A percentile compares a stretch with the other conserved stretches of the same genome.
Evolutionary conservation across 1,140 invertebrate species (phyloP).

Genomic region (Euwallacea similis): DNA sequence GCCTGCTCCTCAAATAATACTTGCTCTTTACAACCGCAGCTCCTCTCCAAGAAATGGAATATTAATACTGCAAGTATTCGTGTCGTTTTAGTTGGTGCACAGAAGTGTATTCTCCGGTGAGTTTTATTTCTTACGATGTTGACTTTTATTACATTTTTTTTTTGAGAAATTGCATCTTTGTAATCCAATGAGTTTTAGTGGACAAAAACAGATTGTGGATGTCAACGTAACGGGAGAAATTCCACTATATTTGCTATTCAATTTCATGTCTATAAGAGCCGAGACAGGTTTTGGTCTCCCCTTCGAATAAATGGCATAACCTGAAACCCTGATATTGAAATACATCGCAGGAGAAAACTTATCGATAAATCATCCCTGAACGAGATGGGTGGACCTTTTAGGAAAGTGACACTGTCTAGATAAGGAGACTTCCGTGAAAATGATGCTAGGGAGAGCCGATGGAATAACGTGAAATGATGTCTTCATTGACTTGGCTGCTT

Average conservation of each 20-base stretch:
- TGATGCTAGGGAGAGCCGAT: conserved; percentile 18
- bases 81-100: not conserved
- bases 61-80: conserved; percentile 4
- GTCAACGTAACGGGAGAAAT: not conserved
- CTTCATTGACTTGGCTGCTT: conserved; percentile 26
- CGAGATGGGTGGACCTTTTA: conserved; percentile 37
- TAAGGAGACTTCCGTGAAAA: conserved; percentile 31
- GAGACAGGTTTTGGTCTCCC: conserved; percentile 23
- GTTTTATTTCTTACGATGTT: not conserved
- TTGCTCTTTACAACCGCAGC: conserved; percentile 17
- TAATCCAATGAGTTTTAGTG: not conserved
- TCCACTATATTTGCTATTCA: conserved; percentile 20
- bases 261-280: conserved; percentile 16
- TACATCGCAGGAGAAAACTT: conserved; percentile 35
- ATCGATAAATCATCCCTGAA: conserved; percentile 36
- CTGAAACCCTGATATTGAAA: conserved; percentile 35
- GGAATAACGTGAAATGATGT: conserved; percentile 32
- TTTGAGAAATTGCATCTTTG: too few relatives aligned
- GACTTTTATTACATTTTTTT: too few relatives aligned
- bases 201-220: not conserved
- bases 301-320: conserved; percentile 29
- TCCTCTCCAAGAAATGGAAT: not conserved
- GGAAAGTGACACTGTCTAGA: conserved; percentile 37
- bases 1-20: conserved; percentile 29
- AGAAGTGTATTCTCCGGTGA: not conserved